Base-by-base conservation (phyloP, 2,113 vertebrate species). In the Psophia crepitans region DNA sequence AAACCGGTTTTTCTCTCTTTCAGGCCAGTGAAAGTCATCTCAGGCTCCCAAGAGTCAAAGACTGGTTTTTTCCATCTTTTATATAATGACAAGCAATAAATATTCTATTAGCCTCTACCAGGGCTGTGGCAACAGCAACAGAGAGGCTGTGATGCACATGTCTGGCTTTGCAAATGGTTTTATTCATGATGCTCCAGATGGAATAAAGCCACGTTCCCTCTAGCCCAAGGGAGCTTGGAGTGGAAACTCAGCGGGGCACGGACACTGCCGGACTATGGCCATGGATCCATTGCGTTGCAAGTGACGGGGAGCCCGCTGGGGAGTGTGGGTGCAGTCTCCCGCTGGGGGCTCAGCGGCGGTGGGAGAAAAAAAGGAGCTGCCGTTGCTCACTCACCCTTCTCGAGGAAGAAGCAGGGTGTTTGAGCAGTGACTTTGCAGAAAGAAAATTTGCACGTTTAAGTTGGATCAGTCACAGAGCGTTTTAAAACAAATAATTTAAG, bases 241-340 rank as follows among this genome's bases (percentile, higher is more conserved):
- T 49, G 32, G 41, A 85, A 71, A 56, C 20, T 54, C 7, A 1
- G 26, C 11, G 27, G 26, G 16, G 56, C 15, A 22, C 1, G 4
- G 77, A 17, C 5, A 1, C 13, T 37, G 65, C 9, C 11, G 28
- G 37, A 6, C 22, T 18, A 2, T 66, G 0, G 1, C 30, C 9
- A 5, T 5, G 24, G 43, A 37, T 68, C 43, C 60, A n/a, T 37
- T 12, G 37, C 10, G 32, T 19, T 9, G 9, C 27, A 8, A 12
- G 32, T 2, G 5, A 22, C 16, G 0, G 6, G 56, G 68, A 76
- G 22, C 37, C 24, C 0, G 2, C 6, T 2, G 2, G 4, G 56
- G 44, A 18, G 21, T 5, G 9, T 0, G 17, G 27, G 23, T 51
- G 21, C 35, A 61, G 44, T 27, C 23, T 89, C 12, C 63, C 20